Percentiles rank a stretch among this genome's conserved stretches.
These are phyloP conservation scores for Azemiops feae DNA, from an alignment of 2,113 vertebrate genomes.

Conservation along the genomic window DNA sequence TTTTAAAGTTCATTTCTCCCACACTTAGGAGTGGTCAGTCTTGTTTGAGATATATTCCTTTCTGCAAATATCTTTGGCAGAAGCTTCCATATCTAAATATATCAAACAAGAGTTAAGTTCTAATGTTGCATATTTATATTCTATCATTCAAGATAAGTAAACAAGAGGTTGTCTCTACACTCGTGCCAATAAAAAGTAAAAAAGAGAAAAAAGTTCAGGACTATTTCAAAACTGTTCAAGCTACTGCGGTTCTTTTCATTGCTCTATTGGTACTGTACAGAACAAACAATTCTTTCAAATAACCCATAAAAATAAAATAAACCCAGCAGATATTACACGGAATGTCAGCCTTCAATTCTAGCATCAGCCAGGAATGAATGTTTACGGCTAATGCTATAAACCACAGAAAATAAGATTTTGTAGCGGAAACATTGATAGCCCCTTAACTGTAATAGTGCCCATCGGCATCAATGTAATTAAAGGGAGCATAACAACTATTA, in stretches of 20 bases:
- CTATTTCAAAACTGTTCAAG: slow-evolving; percentile 39
- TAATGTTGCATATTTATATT: background rate
- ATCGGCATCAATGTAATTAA: slow-evolving; percentile 56
- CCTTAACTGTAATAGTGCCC: slow-evolving; percentile 51
- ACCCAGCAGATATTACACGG: slow-evolving; percentile 27
- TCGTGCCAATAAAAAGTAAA: background rate
- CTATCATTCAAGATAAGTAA: background rate
- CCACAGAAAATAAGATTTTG: slow-evolving; percentile 34
- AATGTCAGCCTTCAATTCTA: slow-evolving; percentile 12
- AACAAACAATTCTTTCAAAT: slow-evolving; percentile 40
- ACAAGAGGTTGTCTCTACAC: slow-evolving; percentile 8
- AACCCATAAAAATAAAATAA: slow-evolving; percentile 30
- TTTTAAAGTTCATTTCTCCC: background rate
- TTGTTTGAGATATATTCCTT: background rate
- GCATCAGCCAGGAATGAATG: slow-evolving; percentile 15
- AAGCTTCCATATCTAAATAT: background rate
- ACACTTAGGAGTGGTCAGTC: background rate
- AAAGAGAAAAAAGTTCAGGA: background rate
- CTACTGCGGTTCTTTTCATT: slow-evolving; percentile 39
- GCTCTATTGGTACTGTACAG: slow-evolving; percentile 19
- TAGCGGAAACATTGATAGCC: slow-evolving; percentile 53
- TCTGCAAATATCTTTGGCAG: background rate
- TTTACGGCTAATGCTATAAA: slow-evolving; percentile 8
- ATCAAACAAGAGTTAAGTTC: background rate
- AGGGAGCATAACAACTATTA: slow-evolving; percentile 50